phyloP scores from a whole-genome alignment of 2,113 vertebrate genomes.

The Syngnathus typhle region DNA sequence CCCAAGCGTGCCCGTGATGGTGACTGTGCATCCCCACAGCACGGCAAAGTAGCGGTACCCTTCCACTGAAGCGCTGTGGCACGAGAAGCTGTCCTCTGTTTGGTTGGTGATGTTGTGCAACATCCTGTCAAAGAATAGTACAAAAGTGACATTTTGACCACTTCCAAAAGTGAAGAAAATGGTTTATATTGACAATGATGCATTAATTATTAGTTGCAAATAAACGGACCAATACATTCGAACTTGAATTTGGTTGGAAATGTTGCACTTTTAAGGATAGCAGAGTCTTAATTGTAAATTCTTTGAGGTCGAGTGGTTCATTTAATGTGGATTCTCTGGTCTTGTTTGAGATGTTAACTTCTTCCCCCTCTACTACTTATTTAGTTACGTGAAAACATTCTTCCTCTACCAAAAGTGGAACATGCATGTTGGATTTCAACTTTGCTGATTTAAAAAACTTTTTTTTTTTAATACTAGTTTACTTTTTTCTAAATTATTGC shows the following conservation, averaged over 20 bases:
- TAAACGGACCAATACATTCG: neutral
- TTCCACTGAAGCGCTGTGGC: conserved; percentile 72
- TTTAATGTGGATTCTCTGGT: neutral
- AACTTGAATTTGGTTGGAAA: neutral
- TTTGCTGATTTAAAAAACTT: too few species aligned
- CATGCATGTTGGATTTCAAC: neutral
- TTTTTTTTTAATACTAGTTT: neutral
- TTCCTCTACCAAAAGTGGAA: neutral
- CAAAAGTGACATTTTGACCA: neutral
- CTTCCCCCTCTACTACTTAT: neutral
- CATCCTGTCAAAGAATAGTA: conserved; percentile 40
- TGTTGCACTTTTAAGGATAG: neutral
- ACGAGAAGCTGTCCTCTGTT: conserved; percentile 69
- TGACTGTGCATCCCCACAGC: conserved; percentile 74
- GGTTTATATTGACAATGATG: too few species aligned
- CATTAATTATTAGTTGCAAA: neutral
- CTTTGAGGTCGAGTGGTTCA: neutral
- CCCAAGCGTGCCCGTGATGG: conserved; percentile 72
- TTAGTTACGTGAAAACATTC: neutral
- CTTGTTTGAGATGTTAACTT: neutral
- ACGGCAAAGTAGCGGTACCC: conserved; percentile 78
- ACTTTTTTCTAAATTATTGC: neutral
- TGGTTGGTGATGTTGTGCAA: conserved; percentile 52
- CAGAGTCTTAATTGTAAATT: neutral
- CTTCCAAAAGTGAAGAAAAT: neutral